A percentile compares a stretch with the other conserved stretches of the same genome.
These are phyloP conservation scores for Lophius americanus DNA, from an alignment of 2,797 vertebrate species.

Conservation along the genomic window DNA sequence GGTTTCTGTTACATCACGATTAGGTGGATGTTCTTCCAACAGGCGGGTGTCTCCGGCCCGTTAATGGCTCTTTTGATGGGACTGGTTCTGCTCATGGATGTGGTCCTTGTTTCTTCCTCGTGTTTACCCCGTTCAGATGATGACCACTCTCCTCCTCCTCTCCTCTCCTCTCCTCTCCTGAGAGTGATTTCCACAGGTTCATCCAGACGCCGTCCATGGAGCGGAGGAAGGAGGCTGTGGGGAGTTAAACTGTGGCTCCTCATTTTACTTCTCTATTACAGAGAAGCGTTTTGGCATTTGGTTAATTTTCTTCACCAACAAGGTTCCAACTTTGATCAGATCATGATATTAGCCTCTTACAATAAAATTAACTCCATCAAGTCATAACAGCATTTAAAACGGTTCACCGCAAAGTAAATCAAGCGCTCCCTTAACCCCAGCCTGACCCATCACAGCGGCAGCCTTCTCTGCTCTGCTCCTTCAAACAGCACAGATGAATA, in stretches of 20 bases:
- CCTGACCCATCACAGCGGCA: no score
- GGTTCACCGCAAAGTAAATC: no score
- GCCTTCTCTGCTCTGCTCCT: no score
- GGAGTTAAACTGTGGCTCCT: neutral
- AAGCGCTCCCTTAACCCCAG: no score
- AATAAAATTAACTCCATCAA: no score
- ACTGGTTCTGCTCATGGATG: slow-evolving; percentile 70
- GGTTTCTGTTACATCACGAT: neutral
- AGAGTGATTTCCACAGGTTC: slow-evolving; percentile 22
- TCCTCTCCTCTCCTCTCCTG: slow-evolving; percentile 16
- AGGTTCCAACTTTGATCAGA: no score
- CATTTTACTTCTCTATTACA: slow-evolving; percentile 1
- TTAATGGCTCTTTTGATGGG: slow-evolving; percentile 76
- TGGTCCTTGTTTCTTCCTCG: slow-evolving; percentile 63
- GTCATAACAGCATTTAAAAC: no score
- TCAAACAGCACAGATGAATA: no score
- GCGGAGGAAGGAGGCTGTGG: slow-evolving; percentile 11
- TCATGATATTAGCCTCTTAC: no score
- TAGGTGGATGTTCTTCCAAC: neutral
- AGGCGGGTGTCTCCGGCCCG: slow-evolving; percentile 53
- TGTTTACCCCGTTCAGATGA: slow-evolving; percentile 55
- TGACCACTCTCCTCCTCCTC: slow-evolving; percentile 32
- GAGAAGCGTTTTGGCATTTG: slow-evolving; percentile 13
- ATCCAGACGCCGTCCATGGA: slow-evolving; percentile 28
- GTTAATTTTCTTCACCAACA: no score